These are phyloP conservation scores for Meloidogyne exigua DNA, from an alignment of 1,140 invertebrate species.

Conservation along the genomic window DNA sequence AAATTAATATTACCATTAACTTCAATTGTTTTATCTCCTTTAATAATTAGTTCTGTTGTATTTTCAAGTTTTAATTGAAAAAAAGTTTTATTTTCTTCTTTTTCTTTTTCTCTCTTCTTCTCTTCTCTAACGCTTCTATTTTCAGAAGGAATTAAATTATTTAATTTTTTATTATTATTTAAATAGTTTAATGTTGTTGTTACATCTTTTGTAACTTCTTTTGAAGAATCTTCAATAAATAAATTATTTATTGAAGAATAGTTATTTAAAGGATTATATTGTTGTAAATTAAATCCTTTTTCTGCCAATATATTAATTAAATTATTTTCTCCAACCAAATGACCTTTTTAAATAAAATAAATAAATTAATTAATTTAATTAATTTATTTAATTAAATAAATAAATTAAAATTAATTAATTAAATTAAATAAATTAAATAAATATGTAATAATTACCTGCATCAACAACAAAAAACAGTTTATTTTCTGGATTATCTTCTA, in stretches of 20 bases:
- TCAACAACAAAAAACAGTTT: constrained; percentile 3
- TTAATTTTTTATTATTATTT: background rate
- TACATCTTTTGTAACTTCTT: background rate
- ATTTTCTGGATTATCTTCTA: constrained; percentile 16
- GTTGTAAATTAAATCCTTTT: background rate
- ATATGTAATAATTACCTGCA: background rate
- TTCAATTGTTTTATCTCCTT: background rate
- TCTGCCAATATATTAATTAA: constrained; percentile 12
- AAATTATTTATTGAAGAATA: background rate
- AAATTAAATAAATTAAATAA: background rate
- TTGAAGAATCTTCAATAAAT: background rate
- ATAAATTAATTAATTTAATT: background rate
- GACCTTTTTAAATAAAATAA: background rate
- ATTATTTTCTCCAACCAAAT: constrained; percentile 8
- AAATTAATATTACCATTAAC: background rate
- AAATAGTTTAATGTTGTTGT: background rate
- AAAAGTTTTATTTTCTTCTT: background rate
- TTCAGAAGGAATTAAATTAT: background rate
- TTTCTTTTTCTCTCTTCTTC: background rate
- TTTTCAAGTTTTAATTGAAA: too few relatives aligned
- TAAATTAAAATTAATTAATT: background rate
- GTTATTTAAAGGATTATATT: background rate
- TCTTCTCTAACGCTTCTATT: background rate
- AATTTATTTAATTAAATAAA: background rate
- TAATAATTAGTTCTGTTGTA: background rate